phyloP scores from a whole-genome alignment of 2,797 vertebrate species.

The Pantherophis alleghaniensis region DNA sequence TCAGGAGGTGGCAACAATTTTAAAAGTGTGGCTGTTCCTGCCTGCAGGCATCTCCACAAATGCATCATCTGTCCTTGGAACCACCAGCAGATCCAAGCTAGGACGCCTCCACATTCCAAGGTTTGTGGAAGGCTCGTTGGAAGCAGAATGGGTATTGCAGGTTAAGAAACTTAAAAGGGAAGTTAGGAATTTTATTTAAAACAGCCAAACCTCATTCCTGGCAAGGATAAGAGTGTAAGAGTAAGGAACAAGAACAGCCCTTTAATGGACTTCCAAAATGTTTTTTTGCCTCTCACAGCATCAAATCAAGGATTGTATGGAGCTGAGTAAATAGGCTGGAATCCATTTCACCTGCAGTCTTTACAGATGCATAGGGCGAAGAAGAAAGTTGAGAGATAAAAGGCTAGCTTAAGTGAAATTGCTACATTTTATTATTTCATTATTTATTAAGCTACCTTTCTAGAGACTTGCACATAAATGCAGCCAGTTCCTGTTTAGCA shows the following conservation, averaged over 20 bases:
- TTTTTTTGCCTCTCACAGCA: background rate
- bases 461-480: background rate
- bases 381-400: background rate
- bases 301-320: background rate
- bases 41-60: constrained; percentile 37
- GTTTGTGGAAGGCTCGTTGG: constrained; percentile 47
- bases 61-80: constrained; percentile 39
- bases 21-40: constrained; percentile 27
- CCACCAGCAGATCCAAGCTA: constrained; percentile 24
- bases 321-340: background rate
- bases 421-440: background rate
- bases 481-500: background rate
- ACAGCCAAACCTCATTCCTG: constrained; percentile 6
- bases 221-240: constrained; percentile 8
- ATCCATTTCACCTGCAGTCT: background rate
- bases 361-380: background rate
- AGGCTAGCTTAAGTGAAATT: background rate
- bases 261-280: background rate
- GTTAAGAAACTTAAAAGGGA: background rate
- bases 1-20: constrained; percentile 15
- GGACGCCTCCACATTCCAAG: constrained; percentile 35
- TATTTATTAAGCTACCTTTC: background rate
- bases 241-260: constrained; percentile 37
- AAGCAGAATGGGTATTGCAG: constrained; percentile 19
- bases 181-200: constrained; percentile 15